These are phyloP conservation scores for Euplexia lucipara DNA, from an alignment of 2,888 invertebrate genomes.

Conservation along the genomic window DNA sequence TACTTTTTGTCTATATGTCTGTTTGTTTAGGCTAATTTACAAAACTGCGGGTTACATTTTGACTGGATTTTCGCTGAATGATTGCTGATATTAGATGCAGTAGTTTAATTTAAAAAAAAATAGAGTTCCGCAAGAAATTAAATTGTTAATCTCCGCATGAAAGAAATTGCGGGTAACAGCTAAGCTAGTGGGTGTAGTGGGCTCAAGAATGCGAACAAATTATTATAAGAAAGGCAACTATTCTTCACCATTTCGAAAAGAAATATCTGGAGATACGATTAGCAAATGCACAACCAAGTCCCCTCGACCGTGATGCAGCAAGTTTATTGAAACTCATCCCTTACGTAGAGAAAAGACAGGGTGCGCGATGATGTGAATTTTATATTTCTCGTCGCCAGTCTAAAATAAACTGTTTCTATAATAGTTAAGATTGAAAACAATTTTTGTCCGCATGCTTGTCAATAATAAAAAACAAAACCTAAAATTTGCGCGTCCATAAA, in stretches of 20 bases:
- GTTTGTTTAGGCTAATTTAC: no score
- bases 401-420: conserved; percentile 15
- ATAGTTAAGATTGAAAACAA: conserved; percentile 10
- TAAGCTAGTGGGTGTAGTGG: no score
- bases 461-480: background rate
- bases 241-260: conserved; percentile 17
- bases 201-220: no score
- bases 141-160: no score
- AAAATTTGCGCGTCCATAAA: background rate
- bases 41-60: no score
- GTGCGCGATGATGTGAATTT: conserved; percentile 44
- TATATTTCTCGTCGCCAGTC: conserved; percentile 16
- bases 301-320: conserved; percentile 39
- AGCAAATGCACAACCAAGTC: conserved; percentile 38
- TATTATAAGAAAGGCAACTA: background rate
- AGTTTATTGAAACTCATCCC: conserved; percentile 32
- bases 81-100: no score
- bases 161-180: no score
- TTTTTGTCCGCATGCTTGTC: conserved; percentile 1
- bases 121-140: no score
- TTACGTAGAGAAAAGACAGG: conserved; percentile 33
- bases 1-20: no score
- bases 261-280: conserved; percentile 35
- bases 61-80: no score
- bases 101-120: no score